Base-by-base conservation (phyloP, 2,888 invertebrate genomes). In the Troglohyphantes excavatus region DNA sequence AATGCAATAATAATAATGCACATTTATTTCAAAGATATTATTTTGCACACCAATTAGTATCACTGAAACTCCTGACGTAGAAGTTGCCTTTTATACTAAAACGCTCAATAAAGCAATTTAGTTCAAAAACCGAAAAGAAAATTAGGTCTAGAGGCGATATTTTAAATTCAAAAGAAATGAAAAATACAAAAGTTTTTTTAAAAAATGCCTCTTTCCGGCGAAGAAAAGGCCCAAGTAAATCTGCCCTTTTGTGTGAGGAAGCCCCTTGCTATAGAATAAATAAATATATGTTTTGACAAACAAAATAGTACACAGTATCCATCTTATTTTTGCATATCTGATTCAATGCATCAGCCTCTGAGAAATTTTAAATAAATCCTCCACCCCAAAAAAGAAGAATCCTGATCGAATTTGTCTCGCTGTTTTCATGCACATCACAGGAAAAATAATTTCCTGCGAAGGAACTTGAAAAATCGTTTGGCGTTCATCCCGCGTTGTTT, bases 401-500 rank as follows among this genome's bases (percentile, higher is more conserved):
- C n/a, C n/a, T 6, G 17, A 67, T 26, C 17, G 26, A 67, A 9
- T 26, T 61, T 61, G 33, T 33, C 5, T n/a, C 33, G 33, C 5
- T 33, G 9, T 33, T 33, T 33, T 33, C 33, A 33, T 33, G 9
- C 53, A 53, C 53, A n/a, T 5, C 53, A 53, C 9, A 17, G 13
- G 63, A 27, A 83, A 73, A 70, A 83, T 83, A 83, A 83, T 83
- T 83, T 83, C 83, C 83, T 70, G 19, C 46, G n/a, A 43, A 43
- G 65, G n/a, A 27, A 53, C 21, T 27, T 73, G 73, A 72, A 83
- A 83, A 83, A 83, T 83, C 70, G 73, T 61, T 43, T 63, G 61
- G 73, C 33, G 39, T 26, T 73, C 73, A 70, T 70, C 19, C 61
- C 53, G 13, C 27, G 21, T 13, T 29, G 53, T 53, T 53, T 27